Percentiles rank a stretch among this genome's conserved stretches.
phyloP scores from a whole-genome alignment of 2,888 invertebrate species.

The Orthonevra nobilis region DNA sequence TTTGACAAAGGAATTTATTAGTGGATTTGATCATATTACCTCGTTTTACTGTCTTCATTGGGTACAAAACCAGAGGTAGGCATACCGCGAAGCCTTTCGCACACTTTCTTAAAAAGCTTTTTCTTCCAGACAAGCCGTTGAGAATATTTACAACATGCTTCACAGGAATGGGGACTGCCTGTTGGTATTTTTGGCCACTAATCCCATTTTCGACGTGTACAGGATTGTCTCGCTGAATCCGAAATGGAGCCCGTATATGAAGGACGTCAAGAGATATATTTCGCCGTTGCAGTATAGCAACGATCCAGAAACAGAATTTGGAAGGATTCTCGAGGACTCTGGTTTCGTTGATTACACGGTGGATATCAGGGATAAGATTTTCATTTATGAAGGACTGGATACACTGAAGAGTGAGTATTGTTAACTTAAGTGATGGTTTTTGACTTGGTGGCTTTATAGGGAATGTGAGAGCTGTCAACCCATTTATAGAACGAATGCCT shows the following conservation, averaged over 20 bases:
- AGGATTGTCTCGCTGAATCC: conserved; percentile 82
- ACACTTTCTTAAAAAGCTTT: too few relatives aligned
- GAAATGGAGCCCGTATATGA: conserved; percentile 85
- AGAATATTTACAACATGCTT: conserved; percentile 85
- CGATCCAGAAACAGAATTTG: conserved; percentile 83
- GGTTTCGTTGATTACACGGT: conserved; percentile 85
- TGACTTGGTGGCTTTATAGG: conserved; percentile 81
- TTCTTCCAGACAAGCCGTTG: conserved; percentile 83
- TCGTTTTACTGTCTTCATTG: conserved; percentile 91
- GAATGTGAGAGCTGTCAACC: conserved; percentile 86
- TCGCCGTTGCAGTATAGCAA: conserved; percentile 85
- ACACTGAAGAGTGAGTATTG: conserved; percentile 81
- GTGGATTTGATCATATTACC: conserved; percentile 85
- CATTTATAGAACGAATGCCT: conserved; percentile 85
- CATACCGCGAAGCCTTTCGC: not conserved
- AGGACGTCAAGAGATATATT: conserved; percentile 84
- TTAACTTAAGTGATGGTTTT: not conserved
- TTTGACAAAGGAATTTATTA: conserved; percentile 81
- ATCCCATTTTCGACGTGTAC: conserved; percentile 86
- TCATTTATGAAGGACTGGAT: conserved; percentile 82
- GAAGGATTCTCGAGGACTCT: conserved; percentile 81
- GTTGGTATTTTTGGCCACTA: conserved; percentile 85
- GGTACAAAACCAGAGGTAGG: conserved; percentile 87
- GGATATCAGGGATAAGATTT: conserved; percentile 82
- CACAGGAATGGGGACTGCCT: conserved; percentile 85